Percentiles rank a stretch among this genome's conserved stretches.
Conservation (phyloP, 2,888 invertebrate genomes). For the Spicauda simplicius region DNA sequence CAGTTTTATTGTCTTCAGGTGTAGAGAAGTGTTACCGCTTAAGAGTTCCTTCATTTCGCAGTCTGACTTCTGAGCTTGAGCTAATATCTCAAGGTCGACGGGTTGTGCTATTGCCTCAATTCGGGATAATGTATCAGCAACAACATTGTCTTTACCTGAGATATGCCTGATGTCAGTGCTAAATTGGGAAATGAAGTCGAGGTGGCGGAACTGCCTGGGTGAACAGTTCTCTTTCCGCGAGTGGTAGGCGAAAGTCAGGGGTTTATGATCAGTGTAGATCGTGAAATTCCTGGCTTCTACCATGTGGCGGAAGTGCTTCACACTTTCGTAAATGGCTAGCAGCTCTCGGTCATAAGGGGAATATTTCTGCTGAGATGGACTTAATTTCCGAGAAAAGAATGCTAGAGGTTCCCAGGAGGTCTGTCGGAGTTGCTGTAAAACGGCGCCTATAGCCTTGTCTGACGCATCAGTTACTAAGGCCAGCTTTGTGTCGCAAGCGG, state of each 20-base stretch:
- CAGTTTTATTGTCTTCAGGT: too few relatives aligned
- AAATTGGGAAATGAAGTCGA: too few relatives aligned
- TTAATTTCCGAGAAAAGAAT: conserved; percentile 58
- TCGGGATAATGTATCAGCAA: too few relatives aligned
- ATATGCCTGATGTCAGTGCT: too few relatives aligned
- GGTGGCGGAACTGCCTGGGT: conserved; percentile 43
- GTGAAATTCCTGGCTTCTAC: conserved; percentile 51
- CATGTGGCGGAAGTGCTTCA: conserved; percentile 57
- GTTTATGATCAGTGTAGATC: conserved; percentile 46
- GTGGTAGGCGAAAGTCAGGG: conserved; percentile 47
- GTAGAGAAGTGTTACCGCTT: too few relatives aligned
- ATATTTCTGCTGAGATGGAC: too few relatives aligned
- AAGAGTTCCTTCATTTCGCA: too few relatives aligned
- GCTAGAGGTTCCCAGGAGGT: conserved; percentile 54
- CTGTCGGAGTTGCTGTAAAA: conserved; percentile 5
- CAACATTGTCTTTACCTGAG: too few relatives aligned
- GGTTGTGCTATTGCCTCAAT: too few relatives aligned
- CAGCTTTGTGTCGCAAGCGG: conserved; percentile 1
- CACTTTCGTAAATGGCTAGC: conserved; percentile 55
- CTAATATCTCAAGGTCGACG: too few relatives aligned
- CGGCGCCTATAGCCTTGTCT: conserved; percentile 2
- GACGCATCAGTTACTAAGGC: conserved; percentile 23
- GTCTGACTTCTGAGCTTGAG: too few relatives aligned
- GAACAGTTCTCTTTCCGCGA: conserved; percentile 45
- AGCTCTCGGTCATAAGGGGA: conserved; percentile 60